phyloP scores from a whole-genome alignment of 2,888 invertebrate species.

The Campoplex capitator region DNA sequence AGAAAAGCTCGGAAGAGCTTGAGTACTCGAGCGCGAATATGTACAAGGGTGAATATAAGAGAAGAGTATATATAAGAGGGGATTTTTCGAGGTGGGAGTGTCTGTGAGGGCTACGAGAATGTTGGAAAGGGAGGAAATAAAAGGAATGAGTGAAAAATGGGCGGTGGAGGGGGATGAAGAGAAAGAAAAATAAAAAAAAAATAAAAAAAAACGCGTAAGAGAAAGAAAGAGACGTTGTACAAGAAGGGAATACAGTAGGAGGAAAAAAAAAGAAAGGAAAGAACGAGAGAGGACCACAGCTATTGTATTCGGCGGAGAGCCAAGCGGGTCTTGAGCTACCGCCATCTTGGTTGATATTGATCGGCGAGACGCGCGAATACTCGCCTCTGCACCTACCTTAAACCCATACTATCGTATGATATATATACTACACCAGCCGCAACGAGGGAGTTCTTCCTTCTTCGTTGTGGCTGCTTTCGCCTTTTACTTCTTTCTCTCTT shows the following conservation, averaged over 20 bases:
- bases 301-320: slow-evolving; percentile 83
- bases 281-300: slow-evolving; percentile 73
- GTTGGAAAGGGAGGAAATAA: slow-evolving; percentile 59
- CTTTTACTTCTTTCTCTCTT: slow-evolving; percentile 49
- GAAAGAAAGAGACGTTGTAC: slow-evolving; percentile 58
- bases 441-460: slow-evolving; percentile 68
- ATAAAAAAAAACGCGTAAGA: neutral
- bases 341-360: slow-evolving; percentile 85
- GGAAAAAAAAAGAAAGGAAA: slow-evolving; percentile 62
- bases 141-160: slow-evolving; percentile 54
- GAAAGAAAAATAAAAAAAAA: slow-evolving; percentile 14
- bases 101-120: slow-evolving; percentile 62
- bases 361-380: slow-evolving; percentile 83
- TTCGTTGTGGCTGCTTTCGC: slow-evolving; percentile 70
- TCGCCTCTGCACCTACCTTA: slow-evolving; percentile 73
- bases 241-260: slow-evolving; percentile 58
- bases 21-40: slow-evolving; percentile 67
- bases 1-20: slow-evolving; percentile 57
- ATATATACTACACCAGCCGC: slow-evolving; percentile 35
- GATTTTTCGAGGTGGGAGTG: slow-evolving; percentile 68
- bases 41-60: slow-evolving; percentile 64
- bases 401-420: slow-evolving; percentile 48
- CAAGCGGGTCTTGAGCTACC: slow-evolving; percentile 82
- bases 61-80: slow-evolving; percentile 70
- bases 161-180: slow-evolving; percentile 39